These are phyloP conservation scores for Xenotilapia leptura DNA, from an alignment of 2,113 vertebrate genomes.

Conservation along the genomic window DNA sequence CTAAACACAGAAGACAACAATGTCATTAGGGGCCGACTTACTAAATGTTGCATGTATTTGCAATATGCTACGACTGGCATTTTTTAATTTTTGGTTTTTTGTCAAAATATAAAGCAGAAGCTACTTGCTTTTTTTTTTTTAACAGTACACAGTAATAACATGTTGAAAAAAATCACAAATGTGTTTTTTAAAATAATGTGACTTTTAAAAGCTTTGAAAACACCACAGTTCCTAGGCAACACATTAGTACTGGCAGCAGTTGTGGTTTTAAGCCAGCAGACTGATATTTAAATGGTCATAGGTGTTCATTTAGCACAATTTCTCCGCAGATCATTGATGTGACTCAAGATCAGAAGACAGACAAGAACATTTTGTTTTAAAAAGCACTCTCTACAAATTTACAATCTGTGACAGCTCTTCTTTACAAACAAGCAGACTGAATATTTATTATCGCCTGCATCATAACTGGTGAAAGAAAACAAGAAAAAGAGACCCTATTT, in stretches of 20 bases:
- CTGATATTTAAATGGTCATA: neutral
- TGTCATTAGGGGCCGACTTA: neutral
- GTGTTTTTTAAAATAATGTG: neutral
- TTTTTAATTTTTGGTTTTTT: neutral
- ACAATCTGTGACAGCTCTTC: neutral
- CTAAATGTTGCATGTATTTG: neutral
- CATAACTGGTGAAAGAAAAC: neutral
- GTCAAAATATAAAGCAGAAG: neutral
- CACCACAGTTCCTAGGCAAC: neutral
- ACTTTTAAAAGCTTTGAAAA: neutral
- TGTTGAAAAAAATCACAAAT: neutral
- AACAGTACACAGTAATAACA: neutral
- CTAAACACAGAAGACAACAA: conserved; percentile 55
- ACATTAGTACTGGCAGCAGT: neutral
- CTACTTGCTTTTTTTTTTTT: neutral
- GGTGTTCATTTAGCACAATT: neutral
- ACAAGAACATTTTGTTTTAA: neutral
- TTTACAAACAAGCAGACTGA: neutral
- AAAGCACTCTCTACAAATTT: neutral
- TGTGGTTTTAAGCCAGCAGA: neutral
- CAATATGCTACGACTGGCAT: neutral
- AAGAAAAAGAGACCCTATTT: neutral
- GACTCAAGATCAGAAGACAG: conserved; percentile 7
- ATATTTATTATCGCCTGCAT: neutral
- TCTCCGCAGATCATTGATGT: neutral